Evolutionary conservation across 2,113 vertebrate species (phyloP), one percentile per base, ranked within the genome.

Genomic region (Pelodiscus sinensis): DNA sequence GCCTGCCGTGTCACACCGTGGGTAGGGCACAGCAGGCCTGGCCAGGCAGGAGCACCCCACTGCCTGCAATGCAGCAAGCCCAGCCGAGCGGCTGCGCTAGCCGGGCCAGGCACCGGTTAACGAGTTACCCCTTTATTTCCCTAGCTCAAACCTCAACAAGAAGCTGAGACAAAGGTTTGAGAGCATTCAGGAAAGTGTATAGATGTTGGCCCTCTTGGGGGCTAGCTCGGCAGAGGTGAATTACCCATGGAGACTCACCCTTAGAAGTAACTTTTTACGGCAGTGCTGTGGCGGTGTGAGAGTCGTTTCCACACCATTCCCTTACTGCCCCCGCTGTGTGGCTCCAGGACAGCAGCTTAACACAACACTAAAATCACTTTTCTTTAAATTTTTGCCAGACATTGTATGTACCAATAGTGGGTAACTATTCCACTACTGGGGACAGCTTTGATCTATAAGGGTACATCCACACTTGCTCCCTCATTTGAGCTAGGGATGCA

Each of bases 91-190:
- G 44, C 44, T 44, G 44, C 44, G 6, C 44, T 6, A 44, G 44
- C 44, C 44, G 44, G 44, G 44, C 44, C 44, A 44, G 44, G 44
- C 44, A 44, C 44, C 5, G 44, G 44, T 44, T 44, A 44, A 44
- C 44, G 44, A 6, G 44, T 44, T 44, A 44, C 44, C 44, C 44
- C 44, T 44, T 44, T 44, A 44, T 6, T 5, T 44, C 44, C 44
- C 44, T 44, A 44, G 44, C 73, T 52, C 35, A 55, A 92, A 84
- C 9, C 7, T 80, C 87, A 8, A 18, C 6, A 38, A 56, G 89
- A 85, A 92, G 80, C 62, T 89, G 65, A 89, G 83, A 52, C 10
- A 55, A 56, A 92, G 85, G 71, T 31, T 82, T 73, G 87, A 79
- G 79, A 78, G 44, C 81, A 29, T 73, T 90, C 79, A 58, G n/a